These are phyloP conservation scores for Spermophilus dauricus DNA, from an alignment of 2,113 vertebrate species.

Conservation along the genomic window DNA sequence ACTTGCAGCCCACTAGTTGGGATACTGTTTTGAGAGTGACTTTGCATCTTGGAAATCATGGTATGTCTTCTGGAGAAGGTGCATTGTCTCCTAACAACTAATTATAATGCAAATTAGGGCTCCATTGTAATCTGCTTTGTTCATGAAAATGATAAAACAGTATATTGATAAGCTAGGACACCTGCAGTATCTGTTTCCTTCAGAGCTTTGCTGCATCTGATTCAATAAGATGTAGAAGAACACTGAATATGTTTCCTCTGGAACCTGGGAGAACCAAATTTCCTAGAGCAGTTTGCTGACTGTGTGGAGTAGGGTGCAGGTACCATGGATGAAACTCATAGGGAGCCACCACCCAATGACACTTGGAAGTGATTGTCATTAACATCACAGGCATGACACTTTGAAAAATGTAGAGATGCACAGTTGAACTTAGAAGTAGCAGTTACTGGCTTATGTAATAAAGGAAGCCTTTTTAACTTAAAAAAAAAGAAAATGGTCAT, in stretches of 20 bases:
- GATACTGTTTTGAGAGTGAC: conserved; percentile 31
- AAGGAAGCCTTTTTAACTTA: conserved; percentile 86
- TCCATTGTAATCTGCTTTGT: conserved; percentile 46
- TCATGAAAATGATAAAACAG: conserved; percentile 46
- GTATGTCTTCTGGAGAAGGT: conserved; percentile 56
- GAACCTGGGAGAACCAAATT: conserved; percentile 23
- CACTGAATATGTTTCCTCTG: neutral
- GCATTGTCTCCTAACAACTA: conserved; percentile 29
- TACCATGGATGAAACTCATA: neutral
- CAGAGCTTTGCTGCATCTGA: conserved; percentile 43
- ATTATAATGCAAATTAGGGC: conserved; percentile 60
- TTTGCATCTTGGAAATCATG: conserved; percentile 54
- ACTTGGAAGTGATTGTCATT: conserved; percentile 42
- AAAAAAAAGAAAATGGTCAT: neutral
- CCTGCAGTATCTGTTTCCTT: neutral
- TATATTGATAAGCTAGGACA: conserved; percentile 33
- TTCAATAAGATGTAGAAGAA: conserved; percentile 8
- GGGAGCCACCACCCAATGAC: conserved; percentile 35
- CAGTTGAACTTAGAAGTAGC: conserved; percentile 78
- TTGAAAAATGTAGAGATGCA: conserved; percentile 68
- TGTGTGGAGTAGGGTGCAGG: conserved; percentile 17
- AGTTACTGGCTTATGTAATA: conserved; percentile 85
- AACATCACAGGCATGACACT: conserved; percentile 60
- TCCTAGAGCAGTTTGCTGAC: conserved; percentile 50
- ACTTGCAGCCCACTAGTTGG: neutral